Base-by-base conservation (phyloP, 2,113 vertebrate genomes). In the Boulengeromyrus knoepffleri region DNA sequence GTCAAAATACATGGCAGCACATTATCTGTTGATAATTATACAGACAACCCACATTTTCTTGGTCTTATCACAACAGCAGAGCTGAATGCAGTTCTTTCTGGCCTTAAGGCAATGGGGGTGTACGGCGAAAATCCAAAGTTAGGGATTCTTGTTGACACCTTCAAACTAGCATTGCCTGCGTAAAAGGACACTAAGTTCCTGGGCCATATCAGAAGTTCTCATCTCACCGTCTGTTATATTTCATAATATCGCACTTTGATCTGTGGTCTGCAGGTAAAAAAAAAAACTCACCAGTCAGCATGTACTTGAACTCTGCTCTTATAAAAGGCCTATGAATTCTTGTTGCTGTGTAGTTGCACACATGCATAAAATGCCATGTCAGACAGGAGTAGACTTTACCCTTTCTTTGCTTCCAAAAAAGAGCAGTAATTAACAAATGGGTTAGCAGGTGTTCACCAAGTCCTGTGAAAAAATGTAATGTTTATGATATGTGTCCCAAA, bases 251-350 rank as follows among this genome's bases (percentile, higher is more conserved):
- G 62, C 45, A 53, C 88, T 89, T 80, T 89, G 70, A 89, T 12
- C 85, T 70, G 10, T 53, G 70, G 49, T 24, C 27, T 42, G 31
- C 50, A 83, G 49, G 66, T 46, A 39, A 56, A 21, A 52, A 52
- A 19, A 17, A 31, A 31, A 80, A 1, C 49, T 83, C 66, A n/a
- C 13, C 46, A 50, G 31, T 89, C 88, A 89, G 88, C 88, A 24
- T 49, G n/a, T 77, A 80, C 49, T 70, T 89, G 88, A 53, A 89
- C 88, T 89, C 77, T 53, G 88, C 45, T 89, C 66, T 39, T 17
- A 36, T 47, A 36, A 89, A 47, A 42, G 70, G 31, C 17, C 49
- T 52, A 15, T 47, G 88, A 46, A 42, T 50, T 21, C 21, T 49
- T 17, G 8, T 36, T 70, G 46, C 70, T 39, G 13, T 70, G 36